Evolutionary conservation across 1,140 invertebrate species (phyloP).

Genomic region (Musca domestica): DNA sequence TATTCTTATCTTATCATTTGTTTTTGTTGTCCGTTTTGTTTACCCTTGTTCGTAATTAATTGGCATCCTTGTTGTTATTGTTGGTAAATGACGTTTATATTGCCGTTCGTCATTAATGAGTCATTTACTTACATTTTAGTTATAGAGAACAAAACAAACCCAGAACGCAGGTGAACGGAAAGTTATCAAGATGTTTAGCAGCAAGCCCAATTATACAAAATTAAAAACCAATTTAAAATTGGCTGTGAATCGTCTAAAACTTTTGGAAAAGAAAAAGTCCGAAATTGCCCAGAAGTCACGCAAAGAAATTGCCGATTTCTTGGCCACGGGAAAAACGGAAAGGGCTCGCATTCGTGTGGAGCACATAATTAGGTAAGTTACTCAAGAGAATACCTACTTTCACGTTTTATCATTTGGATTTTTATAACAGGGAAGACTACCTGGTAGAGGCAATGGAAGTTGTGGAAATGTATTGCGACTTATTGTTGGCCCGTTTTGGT

Average conservation of each 20-base stretch:
- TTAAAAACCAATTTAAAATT: constrained; percentile 94
- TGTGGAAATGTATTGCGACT: constrained; percentile 98
- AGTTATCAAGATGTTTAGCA: constrained; percentile 73
- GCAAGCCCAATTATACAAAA: constrained; percentile 87
- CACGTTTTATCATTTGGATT: background rate
- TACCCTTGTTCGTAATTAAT: background rate
- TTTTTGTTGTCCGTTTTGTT: constrained; percentile 10
- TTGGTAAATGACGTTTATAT: too few relatives aligned
- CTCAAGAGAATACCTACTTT: background rate
- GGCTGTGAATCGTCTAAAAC: constrained; percentile 88
- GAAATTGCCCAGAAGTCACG: constrained; percentile 93
- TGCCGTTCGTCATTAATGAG: too few relatives aligned
- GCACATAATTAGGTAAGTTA: constrained; percentile 80
- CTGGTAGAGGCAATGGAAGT: constrained; percentile 99
- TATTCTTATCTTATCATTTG: background rate
- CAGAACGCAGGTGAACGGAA: background rate
- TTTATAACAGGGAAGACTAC: constrained; percentile 83
- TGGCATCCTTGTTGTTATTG: too few relatives aligned
- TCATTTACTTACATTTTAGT: too few relatives aligned
- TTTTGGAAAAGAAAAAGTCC: constrained; percentile 97
- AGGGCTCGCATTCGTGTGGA: constrained; percentile 95
- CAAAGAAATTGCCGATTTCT: constrained; percentile 97
- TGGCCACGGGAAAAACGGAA: constrained; percentile 86
- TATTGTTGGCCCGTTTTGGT: constrained; percentile 95
- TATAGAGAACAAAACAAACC: too few relatives aligned